Percentiles rank a stretch among this genome's conserved stretches.
These are phyloP conservation scores for Heliocidaris tuberculata DNA, from an alignment of 35 echinoderm and acorn worm species.

Conservation along the genomic window DNA sequence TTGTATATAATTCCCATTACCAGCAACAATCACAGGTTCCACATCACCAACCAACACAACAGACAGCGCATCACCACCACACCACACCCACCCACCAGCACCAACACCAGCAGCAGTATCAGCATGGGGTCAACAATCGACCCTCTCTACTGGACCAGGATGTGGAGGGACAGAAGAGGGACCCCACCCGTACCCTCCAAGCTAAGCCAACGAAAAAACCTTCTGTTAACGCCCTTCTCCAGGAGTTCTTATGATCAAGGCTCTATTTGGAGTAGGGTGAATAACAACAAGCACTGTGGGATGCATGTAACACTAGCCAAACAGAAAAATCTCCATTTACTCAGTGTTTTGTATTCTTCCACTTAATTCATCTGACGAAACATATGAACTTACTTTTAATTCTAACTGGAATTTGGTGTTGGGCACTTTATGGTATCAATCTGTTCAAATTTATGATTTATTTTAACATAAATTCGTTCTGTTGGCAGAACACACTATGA, in stretches of 20 bases:
- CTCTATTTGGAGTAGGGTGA: background rate
- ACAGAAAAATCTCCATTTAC: background rate
- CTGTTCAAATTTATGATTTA: background rate
- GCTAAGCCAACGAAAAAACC: slow-evolving; percentile 22
- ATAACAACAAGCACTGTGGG: background rate
- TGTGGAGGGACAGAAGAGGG: slow-evolving; percentile 61
- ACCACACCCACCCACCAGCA: background rate
- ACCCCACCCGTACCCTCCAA: slow-evolving; percentile 50
- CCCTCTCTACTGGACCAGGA: slow-evolving; percentile 63
- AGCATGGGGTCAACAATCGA: slow-evolving; percentile 1
- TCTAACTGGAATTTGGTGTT: background rate
- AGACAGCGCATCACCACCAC: slow-evolving; percentile 17
- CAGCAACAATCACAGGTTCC: background rate
- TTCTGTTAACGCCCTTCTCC: background rate
- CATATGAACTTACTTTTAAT: background rate
- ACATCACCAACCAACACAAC: background rate
- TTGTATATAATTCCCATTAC: background rate
- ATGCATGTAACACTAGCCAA: background rate
- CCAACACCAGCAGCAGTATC: slow-evolving; percentile 46
- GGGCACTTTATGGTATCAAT: background rate
- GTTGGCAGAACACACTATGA: background rate
- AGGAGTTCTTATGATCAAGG: slow-evolving; percentile 49
- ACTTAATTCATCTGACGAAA: background rate
- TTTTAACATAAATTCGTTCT: background rate
- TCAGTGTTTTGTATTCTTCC: background rate